These are phyloP conservation scores for Urocitellus parryii DNA, from an alignment of 2,113 vertebrate species.

Conservation along the genomic window DNA sequence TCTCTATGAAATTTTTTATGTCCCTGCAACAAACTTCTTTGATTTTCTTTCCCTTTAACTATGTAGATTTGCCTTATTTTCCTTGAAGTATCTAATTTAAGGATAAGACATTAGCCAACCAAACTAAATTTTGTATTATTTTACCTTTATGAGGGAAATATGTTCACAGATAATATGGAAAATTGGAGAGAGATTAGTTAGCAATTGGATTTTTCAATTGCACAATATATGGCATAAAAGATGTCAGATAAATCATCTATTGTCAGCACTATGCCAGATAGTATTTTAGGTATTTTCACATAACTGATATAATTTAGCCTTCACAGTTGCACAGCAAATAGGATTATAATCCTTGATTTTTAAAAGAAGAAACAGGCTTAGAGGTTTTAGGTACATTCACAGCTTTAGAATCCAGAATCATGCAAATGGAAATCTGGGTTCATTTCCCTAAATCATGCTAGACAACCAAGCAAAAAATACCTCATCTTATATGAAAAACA, in stretches of 20 bases:
- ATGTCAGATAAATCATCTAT: neutral
- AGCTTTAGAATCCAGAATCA: neutral
- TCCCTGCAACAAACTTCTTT: neutral
- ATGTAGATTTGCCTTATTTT: neutral
- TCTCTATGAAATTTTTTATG: neutral
- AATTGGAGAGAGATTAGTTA: neutral
- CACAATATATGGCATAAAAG: neutral
- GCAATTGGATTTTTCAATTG: slow-evolving; percentile 33
- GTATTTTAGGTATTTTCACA: neutral
- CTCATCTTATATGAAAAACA: neutral
- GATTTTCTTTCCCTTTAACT: neutral
- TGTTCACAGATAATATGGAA: neutral
- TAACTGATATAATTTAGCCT: neutral
- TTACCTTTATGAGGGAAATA: neutral
- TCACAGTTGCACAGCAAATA: neutral
- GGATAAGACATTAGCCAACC: neutral
- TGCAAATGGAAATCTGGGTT: neutral
- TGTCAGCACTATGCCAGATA: neutral
- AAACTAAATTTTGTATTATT: neutral
- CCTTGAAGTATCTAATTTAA: neutral
- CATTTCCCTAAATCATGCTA: neutral
- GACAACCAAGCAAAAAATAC: neutral
- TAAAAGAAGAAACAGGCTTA: neutral
- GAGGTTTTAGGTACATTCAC: neutral
- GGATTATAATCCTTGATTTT: neutral